Evolutionary conservation across 2,113 vertebrate species (phyloP).

Genomic region (Campylorhamphus procurvoides): DNA sequence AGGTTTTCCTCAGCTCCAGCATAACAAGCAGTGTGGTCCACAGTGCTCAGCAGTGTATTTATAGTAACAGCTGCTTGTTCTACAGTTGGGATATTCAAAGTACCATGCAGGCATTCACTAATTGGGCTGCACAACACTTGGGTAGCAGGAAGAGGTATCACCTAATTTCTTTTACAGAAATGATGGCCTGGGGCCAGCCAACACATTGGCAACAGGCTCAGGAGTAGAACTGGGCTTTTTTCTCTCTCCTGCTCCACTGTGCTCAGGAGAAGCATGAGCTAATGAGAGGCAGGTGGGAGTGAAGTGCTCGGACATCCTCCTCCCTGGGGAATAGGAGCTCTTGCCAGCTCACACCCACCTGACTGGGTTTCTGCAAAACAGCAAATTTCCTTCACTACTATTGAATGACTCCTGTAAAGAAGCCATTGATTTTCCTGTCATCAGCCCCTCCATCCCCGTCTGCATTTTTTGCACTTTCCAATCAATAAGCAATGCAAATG

Average conservation of each 20-base stretch:
- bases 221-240: not conserved
- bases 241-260: not conserved
- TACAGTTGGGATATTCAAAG: not conserved
- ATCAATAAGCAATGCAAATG: constrained; percentile 23
- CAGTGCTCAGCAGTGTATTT: not conserved
- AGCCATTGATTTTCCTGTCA: constrained; percentile 34
- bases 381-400: not conserved
- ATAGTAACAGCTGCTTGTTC: not conserved
- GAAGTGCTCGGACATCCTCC: not conserved
- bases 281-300: not conserved
- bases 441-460: not conserved
- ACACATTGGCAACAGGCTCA: not conserved
- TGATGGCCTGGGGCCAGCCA: not conserved
- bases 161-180: not conserved
- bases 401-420: constrained; percentile 1
- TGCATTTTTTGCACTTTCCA: constrained; percentile 24
- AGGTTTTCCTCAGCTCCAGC: not conserved
- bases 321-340: not conserved
- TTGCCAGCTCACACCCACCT: not conserved
- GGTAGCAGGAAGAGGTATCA: not conserved
- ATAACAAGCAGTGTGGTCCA: not conserved
- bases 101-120: not conserved
- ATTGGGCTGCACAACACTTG: not conserved
- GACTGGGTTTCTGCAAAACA: not conserved
- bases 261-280: not conserved